Percentiles rank a stretch among this genome's conserved stretches.
These are phyloP conservation scores for Microtus montanus DNA, from an alignment of 2,113 vertebrate genomes.

Conservation along the genomic window DNA sequence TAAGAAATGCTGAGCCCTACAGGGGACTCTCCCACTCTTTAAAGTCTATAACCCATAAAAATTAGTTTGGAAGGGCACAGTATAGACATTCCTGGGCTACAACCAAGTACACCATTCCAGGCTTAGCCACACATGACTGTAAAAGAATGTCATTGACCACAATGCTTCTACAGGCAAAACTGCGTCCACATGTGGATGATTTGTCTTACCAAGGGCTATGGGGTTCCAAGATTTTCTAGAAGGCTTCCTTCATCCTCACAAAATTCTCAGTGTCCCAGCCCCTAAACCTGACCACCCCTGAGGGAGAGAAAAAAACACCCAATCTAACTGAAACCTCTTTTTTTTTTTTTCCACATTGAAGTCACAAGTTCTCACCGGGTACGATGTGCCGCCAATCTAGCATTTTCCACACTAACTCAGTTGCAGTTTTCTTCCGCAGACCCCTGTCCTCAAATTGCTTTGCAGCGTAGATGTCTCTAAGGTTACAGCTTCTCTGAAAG, in stretches of 20 bases:
- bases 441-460: constrained; percentile 70
- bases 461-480: constrained; percentile 22
- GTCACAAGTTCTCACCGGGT: constrained; percentile 76
- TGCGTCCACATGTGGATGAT: background rate
- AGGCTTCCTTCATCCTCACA: constrained; percentile 36
- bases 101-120: constrained; percentile 47
- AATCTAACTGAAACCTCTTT: constrained; percentile 74
- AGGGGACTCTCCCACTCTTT: background rate
- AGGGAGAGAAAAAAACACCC: constrained; percentile 62
- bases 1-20: constrained; percentile 17
- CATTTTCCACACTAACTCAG: constrained; percentile 62
- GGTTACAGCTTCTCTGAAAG: constrained; percentile 19
- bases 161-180: constrained; percentile 31
- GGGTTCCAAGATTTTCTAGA: constrained; percentile 59
- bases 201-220: background rate
- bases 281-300: constrained; percentile 26
- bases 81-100: background rate
- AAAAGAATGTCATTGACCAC: background rate
- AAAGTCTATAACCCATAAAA: constrained; percentile 47
- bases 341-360: constrained; percentile 67
- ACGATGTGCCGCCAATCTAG: constrained; percentile 71
- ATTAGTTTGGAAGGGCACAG: constrained; percentile 21
- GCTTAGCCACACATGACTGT: background rate
- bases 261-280: constrained; percentile 24
- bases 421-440: constrained; percentile 67